Base-by-base conservation (phyloP, 2,888 invertebrate genomes). In the Plebejus melissa region DNA sequence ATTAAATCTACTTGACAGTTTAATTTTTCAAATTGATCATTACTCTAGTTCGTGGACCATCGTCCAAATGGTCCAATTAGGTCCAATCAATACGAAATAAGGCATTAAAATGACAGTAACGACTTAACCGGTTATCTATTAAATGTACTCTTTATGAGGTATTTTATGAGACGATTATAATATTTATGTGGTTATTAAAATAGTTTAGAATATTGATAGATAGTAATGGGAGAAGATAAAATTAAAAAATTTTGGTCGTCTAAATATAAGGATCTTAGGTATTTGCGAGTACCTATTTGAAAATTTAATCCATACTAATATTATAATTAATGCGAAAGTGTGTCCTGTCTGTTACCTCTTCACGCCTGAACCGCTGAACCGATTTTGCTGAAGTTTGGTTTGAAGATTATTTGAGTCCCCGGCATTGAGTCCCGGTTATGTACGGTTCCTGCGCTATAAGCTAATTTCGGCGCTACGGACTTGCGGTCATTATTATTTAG, bases 21-120 rank as follows among this genome's bases (percentile, higher is more conserved):
- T 88, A 89, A 90, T 90, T 88, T 46, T 87, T 87, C 88, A 89
- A 90, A 92, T 90, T 90, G 91, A 86, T 87, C 86, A 90, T 90
- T 88, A 89, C 87, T 89, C 87, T 86, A 88, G 86, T 83, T 86
- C 83, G 83, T 88, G 65, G 65, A 13, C 65, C 65, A 36, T 54
- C 54, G 54, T 54, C 13, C 1, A 5, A 58, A n/a, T 4, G 86
- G 87, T 83, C 88, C 91, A 90, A 90, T 91, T 91, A 89, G 86
- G 84, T 86, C 86, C 90, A 91, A 91, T 92, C 90, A 90, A 89
- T 90, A 87, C 87, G 85, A 84, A 85, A 87, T 87, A 87, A 82
- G 86, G 83, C 84, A 86, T 88, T 81, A 85, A 83, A 82, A 79
- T 86, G 87, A 87, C 86, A 87, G 84, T 84, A 82, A 80, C 81